Base-by-base conservation (phyloP, 1,140 invertebrate species). In the Calephelis virginiensis region DNA sequence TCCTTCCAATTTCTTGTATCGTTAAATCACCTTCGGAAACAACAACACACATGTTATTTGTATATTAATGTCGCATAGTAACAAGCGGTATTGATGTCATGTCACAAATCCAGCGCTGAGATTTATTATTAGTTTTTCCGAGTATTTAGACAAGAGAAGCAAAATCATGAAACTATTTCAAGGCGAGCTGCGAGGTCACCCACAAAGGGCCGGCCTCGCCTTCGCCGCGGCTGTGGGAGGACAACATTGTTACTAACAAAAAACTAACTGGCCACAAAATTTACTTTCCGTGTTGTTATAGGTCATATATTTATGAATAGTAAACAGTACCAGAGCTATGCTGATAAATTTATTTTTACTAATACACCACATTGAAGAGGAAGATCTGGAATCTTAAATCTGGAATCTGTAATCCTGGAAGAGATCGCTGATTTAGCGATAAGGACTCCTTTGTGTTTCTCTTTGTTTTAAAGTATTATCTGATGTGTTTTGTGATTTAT, bases 101-200 rank as follows among this genome's bases (percentile, higher is more conserved):
- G 8, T 37, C 14, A 63, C 17, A 6, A 63, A 13, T 10, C 12
- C 49, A 12, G 17, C 14, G 43, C 28, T 8, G 14, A 48, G 43
- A 43, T 50, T 59, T 45, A 64, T 53, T 64, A 64, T 63, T 56
- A 76, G 77, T 81, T 72, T 79, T 74, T 67, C 78, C 75, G 75
- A 79, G 74, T 81, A 74, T 78, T 76, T 70, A 88, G 81, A 85
- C 82, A 86, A 86, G 73, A 81, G 73, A 69, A 72, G 73, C 75
- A 74, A 68, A 86, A 86, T 88, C 85, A 84, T 85, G 78, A 86
- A 90, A 89, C 85, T 88, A 86, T 90, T 90, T 77, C 88, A 90
- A 89, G 86, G 85, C 80, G 74, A 89, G 76, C 72, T 86, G 80
- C 85, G 83, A 85, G 88, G 88, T 83, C 85, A 88, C 78, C 78